Base-by-base conservation (phyloP, 1,140 invertebrate genomes). In the Oscheius sp. region DNA sequence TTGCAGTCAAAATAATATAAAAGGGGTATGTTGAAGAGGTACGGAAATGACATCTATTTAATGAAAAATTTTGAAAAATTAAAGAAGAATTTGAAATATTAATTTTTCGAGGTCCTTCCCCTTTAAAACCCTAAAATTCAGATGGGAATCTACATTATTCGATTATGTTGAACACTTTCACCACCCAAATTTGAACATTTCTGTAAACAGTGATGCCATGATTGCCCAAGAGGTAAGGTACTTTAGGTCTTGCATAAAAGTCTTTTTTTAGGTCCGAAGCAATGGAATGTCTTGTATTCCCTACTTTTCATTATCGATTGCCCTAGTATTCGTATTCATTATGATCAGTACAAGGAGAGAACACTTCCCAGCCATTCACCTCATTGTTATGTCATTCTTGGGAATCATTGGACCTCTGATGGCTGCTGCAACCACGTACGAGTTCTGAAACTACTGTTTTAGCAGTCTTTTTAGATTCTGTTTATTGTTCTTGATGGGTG, bases 281-380 rank as follows among this genome's bases (percentile, higher is more conserved):
- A 77, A 77, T 49, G 76, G 76, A 36, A 66, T 77, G 46, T 75
- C 74, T 1, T 76, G 73, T 52, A 58, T 77, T 28, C 76, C 76
- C 2, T 77, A 52, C 42, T 77, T 77, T 62, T 52, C 46, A 4
- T 32, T 77, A 20, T 76, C 76, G 10, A 49, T 77, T 28, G 38
- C 36, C 28, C 45, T 64, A 26, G 76, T 77, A 0, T 75, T 76
- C 68, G 49, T 64, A 15, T 77, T 77, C 61, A 77, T 77, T 31
- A 46, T 77, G 20, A 42, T 65, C n/a, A 76, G 74, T 0, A 77
- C 61, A 20, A 34, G 52, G 23, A 3, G 68, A 63, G 62, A 72
- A 35, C 62, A 77, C 36, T 76, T 76, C 63, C 32, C 32, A 0
- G 15, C 63, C 29, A 42, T 49, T 61, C 70, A 77, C 29, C 55